Evolutionary conservation across 2,888 invertebrate genomes (phyloP), one percentile per base, ranked within the genome.

Genomic region (Julus scanicus): DNA sequence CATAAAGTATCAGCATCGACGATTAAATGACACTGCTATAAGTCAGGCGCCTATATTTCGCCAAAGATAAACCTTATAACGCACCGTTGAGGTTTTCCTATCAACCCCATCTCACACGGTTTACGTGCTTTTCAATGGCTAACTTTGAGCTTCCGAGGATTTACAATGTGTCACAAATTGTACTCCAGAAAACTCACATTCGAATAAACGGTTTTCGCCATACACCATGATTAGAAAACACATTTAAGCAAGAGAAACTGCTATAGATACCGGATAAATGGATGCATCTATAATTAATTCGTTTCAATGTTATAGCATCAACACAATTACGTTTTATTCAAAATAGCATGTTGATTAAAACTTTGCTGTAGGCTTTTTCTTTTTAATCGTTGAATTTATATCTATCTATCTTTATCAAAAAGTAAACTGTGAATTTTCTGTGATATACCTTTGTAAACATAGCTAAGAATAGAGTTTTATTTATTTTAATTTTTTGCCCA

Each of bases 1-100:
- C 80, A 80, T 80, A 80, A 80, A 80, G 80, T 80, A 80, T 37
- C 80, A 80, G 80, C 80, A 80, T 37, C 80, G 37, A 37, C 80
- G 29, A 80, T 80, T 80, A 80, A 80, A 39, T 39, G 80, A 80
- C 80, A 37, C 29, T 80, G 80, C 4, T 37, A 39, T 37, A 80
- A 80, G 80, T 80, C 80, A 80, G 29, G 13, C 80, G 37, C 37
- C 15, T 80, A 80, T 80, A 80, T 39, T 80, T 80, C 80, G 29
- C 11, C 80, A 37, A 80, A 37, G 80, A 80, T 80, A 80, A 80
- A 80, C 37, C 80, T 13, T 80, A 15, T 37, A 80, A 29, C 37
- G 80, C 15, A 80, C 80, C 80, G 37, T 9, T 80, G 80, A 80
- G 80, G 80, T 29, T 80, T 80, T 4, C 80, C 80, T 80, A 80